Conservation (phyloP, 2,113 vertebrate species). For the Chroicocephalus ridibundus region DNA sequence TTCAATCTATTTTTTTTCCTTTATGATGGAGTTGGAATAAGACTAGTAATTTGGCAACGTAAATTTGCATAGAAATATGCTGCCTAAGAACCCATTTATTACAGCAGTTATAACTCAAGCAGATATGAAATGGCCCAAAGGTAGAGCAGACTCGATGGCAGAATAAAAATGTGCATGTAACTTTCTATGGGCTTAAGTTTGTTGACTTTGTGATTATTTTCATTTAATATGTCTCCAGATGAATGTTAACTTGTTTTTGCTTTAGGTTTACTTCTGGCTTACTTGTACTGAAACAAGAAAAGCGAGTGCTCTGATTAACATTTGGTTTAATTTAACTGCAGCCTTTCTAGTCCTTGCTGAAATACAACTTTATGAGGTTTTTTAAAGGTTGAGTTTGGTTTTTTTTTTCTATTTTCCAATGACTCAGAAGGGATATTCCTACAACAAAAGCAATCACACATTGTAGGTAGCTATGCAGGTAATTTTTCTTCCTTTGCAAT, state of each 20-base stretch:
- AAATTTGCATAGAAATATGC: slow-evolving; percentile 57
- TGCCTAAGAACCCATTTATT: slow-evolving; percentile 49
- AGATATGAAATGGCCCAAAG: slow-evolving; percentile 52
- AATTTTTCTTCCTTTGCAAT: not conserved
- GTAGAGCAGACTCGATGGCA: slow-evolving; percentile 19
- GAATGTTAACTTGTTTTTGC: not conserved
- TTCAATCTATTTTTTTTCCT: slow-evolving; percentile 22
- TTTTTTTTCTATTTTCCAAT: not conserved
- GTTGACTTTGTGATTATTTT: slow-evolving; percentile 41
- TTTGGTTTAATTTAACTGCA: not conserved
- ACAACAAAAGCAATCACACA: not conserved
- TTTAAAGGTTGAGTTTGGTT: not conserved
- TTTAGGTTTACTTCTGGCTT: not conserved
- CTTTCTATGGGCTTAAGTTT: slow-evolving; percentile 26
- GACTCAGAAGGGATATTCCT: not conserved
- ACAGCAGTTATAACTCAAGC: slow-evolving; percentile 35
- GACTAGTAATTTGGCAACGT: slow-evolving; percentile 31
- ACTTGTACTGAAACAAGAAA: not conserved
- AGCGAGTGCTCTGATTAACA: not conserved
- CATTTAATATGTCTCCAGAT: not conserved
- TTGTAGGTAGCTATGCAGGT: not conserved
- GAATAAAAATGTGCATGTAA: slow-evolving; percentile 17
- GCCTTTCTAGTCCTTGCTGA: not conserved
- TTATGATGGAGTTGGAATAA: slow-evolving; percentile 3
- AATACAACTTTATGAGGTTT: not conserved